These are phyloP conservation scores for Paramormyrops kingsleyae DNA, from an alignment of 2,113 vertebrate genomes.

Conservation along the genomic window DNA sequence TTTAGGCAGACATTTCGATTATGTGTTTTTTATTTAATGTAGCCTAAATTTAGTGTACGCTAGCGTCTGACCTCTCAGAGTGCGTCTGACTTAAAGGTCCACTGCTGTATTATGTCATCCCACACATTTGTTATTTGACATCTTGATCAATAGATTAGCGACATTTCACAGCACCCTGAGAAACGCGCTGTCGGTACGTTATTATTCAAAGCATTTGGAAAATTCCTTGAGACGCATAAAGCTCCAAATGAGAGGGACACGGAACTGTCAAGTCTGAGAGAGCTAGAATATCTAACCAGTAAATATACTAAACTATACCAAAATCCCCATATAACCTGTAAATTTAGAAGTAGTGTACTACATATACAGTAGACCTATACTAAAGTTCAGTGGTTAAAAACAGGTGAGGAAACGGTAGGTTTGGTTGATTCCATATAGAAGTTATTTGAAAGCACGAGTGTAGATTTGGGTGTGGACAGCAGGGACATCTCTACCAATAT, in stretches of 20 bases:
- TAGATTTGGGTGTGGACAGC: background rate
- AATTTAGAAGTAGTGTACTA: background rate
- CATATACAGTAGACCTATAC: background rate
- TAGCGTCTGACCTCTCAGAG: background rate
- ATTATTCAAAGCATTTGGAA: background rate
- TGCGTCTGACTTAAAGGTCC: background rate
- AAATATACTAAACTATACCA: background rate
- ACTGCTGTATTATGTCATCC: background rate
- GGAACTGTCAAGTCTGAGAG: background rate
- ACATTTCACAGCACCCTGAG: conserved; percentile 15
- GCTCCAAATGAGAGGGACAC: background rate
- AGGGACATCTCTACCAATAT: background rate
- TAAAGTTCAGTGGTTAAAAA: background rate
- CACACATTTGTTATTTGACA: conserved; percentile 13
- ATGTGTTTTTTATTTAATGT: background rate
- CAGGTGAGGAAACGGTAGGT: background rate
- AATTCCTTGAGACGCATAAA: background rate
- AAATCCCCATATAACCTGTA: background rate
- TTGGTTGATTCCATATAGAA: background rate
- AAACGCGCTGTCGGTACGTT: background rate
- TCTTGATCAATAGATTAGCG: conserved; percentile 14
- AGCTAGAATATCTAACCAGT: background rate
- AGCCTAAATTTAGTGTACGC: background rate
- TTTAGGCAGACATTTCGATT: background rate
- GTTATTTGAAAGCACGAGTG: background rate